These are phyloP conservation scores for Trogon melanurus DNA, from an alignment of 2,113 vertebrate species.

Conservation along the genomic window DNA sequence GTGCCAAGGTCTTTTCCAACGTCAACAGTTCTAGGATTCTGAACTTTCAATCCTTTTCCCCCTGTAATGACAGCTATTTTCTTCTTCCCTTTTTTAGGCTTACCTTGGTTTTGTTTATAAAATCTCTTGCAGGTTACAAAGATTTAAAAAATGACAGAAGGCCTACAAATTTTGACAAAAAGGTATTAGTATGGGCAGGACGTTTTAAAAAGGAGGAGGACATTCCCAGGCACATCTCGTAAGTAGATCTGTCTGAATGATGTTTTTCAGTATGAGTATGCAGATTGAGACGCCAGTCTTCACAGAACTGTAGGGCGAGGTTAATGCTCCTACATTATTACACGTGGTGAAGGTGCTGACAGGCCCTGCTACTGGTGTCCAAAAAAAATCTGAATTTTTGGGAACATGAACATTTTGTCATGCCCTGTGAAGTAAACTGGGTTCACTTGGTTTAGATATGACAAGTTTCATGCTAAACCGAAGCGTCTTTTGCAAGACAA, in stretches of 20 bases:
- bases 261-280: background rate
- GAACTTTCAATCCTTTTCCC: background rate
- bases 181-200: slow-evolving; percentile 53
- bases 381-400: slow-evolving; percentile 1
- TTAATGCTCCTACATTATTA: background rate
- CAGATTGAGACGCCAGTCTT: background rate
- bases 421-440: background rate
- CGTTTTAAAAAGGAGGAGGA: slow-evolving; percentile 62
- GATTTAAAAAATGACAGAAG: slow-evolving; percentile 4
- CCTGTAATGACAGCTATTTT: background rate
- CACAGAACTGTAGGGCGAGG: background rate
- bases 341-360: background rate
- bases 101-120: background rate
- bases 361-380: background rate
- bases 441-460: background rate
- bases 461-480: background rate
- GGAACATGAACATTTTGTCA: background rate
- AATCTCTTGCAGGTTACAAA: background rate
- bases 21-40: background rate
- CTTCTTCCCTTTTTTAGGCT: background rate
- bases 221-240: slow-evolving; percentile 47
- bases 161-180: slow-evolving; percentile 58
- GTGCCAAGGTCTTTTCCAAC: no score
- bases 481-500: slow-evolving; percentile 8
- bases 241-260: slow-evolving; percentile 3